Evolutionary conservation across 2,797 vertebrate species (phyloP).

Genomic region (Pelochelys cantorii): DNA sequence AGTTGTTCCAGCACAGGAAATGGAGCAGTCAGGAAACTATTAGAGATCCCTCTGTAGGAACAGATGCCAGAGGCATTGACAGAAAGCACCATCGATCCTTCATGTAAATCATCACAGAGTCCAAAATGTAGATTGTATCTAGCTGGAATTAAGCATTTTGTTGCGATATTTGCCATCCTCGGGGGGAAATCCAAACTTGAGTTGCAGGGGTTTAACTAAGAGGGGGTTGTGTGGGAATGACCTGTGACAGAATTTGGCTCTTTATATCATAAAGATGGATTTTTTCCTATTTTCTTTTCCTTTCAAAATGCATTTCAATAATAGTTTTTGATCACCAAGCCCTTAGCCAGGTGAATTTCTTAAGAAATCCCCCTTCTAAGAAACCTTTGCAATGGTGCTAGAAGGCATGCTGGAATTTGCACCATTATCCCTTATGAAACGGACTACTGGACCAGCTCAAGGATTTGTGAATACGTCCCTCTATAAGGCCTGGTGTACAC

Average conservation of each 20-base stretch:
- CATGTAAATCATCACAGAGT: background rate
- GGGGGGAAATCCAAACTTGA: background rate
- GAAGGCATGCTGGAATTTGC: background rate
- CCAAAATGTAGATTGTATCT: fast-evolving
- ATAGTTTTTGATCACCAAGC: background rate
- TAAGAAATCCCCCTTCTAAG: background rate
- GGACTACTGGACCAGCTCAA: background rate
- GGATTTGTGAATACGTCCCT: background rate
- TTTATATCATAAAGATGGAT: background rate
- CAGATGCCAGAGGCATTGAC: background rate
- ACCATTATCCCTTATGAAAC: background rate
- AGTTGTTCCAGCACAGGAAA: background rate
- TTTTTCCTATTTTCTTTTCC: background rate
- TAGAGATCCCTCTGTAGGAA: background rate
- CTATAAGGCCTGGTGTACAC: background rate
- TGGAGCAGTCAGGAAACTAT: background rate
- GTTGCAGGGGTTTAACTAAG: fast-evolving
- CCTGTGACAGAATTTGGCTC: background rate
- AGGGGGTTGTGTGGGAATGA: background rate
- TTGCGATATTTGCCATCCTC: background rate
- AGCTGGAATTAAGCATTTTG: background rate
- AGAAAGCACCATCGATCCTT: background rate
- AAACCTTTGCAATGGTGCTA: background rate
- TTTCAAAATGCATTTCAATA: background rate
- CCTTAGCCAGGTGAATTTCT: background rate